These are phyloP conservation scores for Neotoma lepida DNA, from an alignment of 2,113 vertebrate species.

Conservation along the genomic window DNA sequence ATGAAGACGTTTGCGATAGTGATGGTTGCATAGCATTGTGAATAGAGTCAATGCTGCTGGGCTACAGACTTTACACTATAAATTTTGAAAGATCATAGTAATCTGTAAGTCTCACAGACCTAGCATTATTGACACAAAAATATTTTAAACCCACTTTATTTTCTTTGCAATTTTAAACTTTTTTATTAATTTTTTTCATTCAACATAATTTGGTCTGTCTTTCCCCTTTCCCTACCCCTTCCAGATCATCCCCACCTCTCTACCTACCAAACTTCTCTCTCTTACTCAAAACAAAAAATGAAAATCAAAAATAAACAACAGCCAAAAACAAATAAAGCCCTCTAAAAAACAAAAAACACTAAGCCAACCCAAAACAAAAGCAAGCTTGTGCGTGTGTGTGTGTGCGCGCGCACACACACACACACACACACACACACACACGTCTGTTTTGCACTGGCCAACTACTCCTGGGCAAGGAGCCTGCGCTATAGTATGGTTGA, in stretches of 20 bases:
- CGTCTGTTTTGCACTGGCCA: neutral
- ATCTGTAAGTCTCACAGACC: neutral
- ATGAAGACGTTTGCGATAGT: neutral
- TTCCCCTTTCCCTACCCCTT: neutral
- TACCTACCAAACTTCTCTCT: neutral
- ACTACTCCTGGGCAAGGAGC: neutral
- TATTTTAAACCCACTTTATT: neutral
- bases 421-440: neutral
- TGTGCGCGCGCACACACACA: neutral
- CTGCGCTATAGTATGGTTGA: neutral
- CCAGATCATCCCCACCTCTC: neutral
- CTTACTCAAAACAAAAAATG: neutral
- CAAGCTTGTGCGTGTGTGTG: no score
- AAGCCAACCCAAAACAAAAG: neutral
- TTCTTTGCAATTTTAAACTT: neutral
- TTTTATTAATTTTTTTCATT: neutral
- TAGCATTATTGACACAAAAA: neutral
- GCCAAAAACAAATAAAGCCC: neutral
- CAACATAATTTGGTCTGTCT: neutral
- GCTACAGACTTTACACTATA: neutral
- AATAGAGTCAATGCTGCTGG: neutral
- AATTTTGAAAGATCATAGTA: neutral
- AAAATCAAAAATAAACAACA: neutral
- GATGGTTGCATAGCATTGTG: neutral
- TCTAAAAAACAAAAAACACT: neutral